Base-by-base conservation (phyloP, 2,888 invertebrate species). In the Poecilus cupreus region DNA sequence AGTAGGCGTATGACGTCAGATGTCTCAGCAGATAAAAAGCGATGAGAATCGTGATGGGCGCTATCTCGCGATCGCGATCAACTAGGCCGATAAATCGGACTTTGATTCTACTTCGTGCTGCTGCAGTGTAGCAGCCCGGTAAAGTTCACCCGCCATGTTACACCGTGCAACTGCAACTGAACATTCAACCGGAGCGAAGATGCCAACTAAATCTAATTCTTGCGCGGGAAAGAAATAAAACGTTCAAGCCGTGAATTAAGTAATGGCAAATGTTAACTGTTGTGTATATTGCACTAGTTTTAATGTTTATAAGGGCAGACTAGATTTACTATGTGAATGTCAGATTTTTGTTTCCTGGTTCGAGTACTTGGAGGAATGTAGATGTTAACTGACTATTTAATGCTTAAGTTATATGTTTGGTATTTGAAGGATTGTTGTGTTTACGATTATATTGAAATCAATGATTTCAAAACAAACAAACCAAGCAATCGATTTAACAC, bases 31-130 rank as follows among this genome's bases (percentile, higher is more conserved):
- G 10, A 20, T 54, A 54, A 5, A 32, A 32, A 6, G 32, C 22
- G 20, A 20, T 24, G 83, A 82, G 82, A 84, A 84, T 85, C 85
- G 85, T 85, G 83, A 83, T 83, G 81, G 64, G 37, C 64, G 64
- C 18, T 51, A 82, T 83, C 74, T 84, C 83, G 84, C 82, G 82
- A 84, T 84, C 83, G 82, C 82, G 84, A 85, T 84, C 83, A 84
- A 84, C 80, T 84, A 82, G 83, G 82, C 82, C 83, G 84, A 84
- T 84, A 85, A 85, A 85, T 84, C 84, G 84, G 82, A 83, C 82
- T 83, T 84, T 83, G 84, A 83, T 83, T 74, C 82, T 81, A 83
- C 18, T 83, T 84, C 84, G 84, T 84, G 64, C 64, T 51, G 83
- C 77, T 46, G 74, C 49, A 80, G 60, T 57, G 83, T 77, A 57